phyloP scores from a whole-genome alignment of 2,113 vertebrate genomes.

The Bagarius yarrelli region DNA sequence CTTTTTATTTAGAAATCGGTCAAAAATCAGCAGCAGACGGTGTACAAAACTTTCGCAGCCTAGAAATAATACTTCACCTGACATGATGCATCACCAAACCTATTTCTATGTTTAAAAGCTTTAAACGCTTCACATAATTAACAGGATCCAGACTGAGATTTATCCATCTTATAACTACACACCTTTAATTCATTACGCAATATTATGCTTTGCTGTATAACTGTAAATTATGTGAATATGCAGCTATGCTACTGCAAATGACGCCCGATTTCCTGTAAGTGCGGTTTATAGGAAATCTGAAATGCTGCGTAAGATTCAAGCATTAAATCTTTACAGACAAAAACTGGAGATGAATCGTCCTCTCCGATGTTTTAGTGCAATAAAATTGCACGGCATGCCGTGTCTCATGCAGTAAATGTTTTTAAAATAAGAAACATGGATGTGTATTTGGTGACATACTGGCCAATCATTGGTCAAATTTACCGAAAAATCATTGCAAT shows the following conservation, averaged over 20 bases:
- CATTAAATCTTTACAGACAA: neutral
- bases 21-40: too few relatives aligned
- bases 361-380: neutral
- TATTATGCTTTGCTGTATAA: neutral
- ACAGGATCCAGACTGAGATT: too few relatives aligned
- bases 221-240: neutral
- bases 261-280: neutral
- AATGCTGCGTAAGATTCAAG: neutral
- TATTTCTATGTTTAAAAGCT: neutral
- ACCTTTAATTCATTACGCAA: neutral
- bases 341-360: neutral
- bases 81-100: too few relatives aligned
- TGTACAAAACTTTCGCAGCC: too few relatives aligned
- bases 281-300: neutral
- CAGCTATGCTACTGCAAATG: neutral
- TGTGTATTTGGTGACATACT: too few relatives aligned
- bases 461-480: too few relatives aligned
- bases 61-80: too few relatives aligned
- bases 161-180: neutral
- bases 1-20: too few relatives aligned
- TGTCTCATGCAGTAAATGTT: too few relatives aligned
- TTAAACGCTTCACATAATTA: neutral
- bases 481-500: too few relatives aligned
- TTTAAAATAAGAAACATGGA: too few relatives aligned
- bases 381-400: too few relatives aligned